These are phyloP conservation scores for Pseudopodoces humilis DNA, from an alignment of 2,113 vertebrate genomes.

Conservation along the genomic window DNA sequence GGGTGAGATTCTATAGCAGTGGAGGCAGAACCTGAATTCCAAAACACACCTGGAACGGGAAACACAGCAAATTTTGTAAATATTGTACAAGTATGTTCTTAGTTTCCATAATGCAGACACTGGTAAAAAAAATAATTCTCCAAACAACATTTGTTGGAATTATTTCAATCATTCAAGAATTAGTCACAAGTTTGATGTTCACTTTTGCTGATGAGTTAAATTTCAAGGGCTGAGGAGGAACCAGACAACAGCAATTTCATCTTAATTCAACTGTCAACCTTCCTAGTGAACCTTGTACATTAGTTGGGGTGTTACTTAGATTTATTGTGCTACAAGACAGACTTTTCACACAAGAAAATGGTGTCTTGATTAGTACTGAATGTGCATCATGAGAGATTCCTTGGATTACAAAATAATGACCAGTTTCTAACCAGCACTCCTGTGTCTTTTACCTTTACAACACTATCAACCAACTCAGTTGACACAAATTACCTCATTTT, in stretches of 20 bases:
- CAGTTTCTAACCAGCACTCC: constrained; percentile 53
- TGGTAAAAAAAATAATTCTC: not conserved
- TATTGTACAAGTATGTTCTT: not conserved
- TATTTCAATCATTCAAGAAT: not conserved
- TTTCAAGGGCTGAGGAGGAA: not conserved
- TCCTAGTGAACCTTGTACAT: not conserved
- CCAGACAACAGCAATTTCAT: not conserved
- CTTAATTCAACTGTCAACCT: constrained; percentile 21
- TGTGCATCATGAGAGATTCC: constrained; percentile 53
- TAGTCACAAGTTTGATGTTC: not conserved
- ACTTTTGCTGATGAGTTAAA: not conserved
- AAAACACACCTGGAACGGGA: constrained; percentile 53
- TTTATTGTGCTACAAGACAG: constrained; percentile 27
- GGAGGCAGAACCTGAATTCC: constrained; percentile 43
- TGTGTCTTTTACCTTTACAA: constrained; percentile 63
- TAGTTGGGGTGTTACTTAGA: constrained; percentile 9
- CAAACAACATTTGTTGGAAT: not conserved
- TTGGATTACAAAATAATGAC: constrained; percentile 66
- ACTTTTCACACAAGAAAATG: not conserved
- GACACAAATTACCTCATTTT: constrained; percentile 65
- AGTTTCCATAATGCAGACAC: not conserved
- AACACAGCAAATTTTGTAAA: not conserved
- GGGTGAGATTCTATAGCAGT: not conserved
- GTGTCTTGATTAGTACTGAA: constrained; percentile 57
- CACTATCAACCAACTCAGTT: constrained; percentile 54